phyloP scores from a whole-genome alignment of 2,113 vertebrate genomes.

The Phrynocephalus versicolor region DNA sequence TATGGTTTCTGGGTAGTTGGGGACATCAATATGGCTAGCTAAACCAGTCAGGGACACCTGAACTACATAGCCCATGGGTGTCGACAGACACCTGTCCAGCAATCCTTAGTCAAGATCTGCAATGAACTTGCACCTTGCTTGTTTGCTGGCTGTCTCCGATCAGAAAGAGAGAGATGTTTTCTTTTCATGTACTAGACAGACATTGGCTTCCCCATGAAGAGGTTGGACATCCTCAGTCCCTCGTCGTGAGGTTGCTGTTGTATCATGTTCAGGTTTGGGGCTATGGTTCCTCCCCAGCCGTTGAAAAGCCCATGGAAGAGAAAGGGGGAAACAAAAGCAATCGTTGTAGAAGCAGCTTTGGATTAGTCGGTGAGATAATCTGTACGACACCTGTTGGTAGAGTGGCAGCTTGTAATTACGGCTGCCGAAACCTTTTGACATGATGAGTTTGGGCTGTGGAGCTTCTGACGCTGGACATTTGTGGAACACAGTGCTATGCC shows the following conservation, averaged over 20 bases:
- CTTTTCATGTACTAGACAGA: neutral
- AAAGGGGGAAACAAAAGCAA: neutral
- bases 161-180: neutral
- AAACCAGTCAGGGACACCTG: too few relatives aligned
- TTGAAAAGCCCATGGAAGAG: neutral
- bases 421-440: conserved; percentile 3
- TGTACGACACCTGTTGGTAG: conserved; percentile 58
- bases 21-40: too few relatives aligned
- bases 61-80: too few relatives aligned
- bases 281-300: neutral
- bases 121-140: too few relatives aligned
- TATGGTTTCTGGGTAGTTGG: too few relatives aligned
- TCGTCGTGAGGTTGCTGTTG: neutral
- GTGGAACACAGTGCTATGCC: neutral
- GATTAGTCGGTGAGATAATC: conserved; percentile 59
- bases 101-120: too few relatives aligned
- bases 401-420: conserved; percentile 16
- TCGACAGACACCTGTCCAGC: too few relatives aligned
- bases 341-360: conserved; percentile 44
- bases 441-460: neutral
- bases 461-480: neutral
- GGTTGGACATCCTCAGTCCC: neutral
- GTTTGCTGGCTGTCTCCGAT: too few relatives aligned
- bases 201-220: neutral
- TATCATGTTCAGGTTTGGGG: neutral